Evolutionary conservation across 2,888 invertebrate genomes (phyloP).

Genomic region (Oasisia sp.): DNA sequence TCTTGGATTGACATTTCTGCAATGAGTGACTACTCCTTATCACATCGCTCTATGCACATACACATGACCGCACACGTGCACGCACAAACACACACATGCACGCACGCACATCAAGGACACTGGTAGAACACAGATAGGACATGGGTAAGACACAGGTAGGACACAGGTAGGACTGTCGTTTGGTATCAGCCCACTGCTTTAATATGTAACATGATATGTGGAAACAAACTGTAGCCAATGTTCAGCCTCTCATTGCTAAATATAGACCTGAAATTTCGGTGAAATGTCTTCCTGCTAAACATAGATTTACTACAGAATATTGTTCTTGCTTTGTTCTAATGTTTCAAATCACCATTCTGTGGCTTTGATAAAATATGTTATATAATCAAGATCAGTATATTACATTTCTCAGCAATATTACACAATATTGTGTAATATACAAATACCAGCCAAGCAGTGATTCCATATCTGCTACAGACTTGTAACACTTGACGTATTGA

Average conservation of each 20-base stretch:
- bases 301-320: background rate
- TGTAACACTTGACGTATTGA: no score
- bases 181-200: background rate
- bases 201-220: background rate
- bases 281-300: background rate
- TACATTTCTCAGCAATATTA: no score
- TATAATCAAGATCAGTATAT: no score
- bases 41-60: background rate
- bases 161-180: background rate
- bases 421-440: no score
- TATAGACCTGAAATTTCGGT: background rate
- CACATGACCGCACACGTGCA: background rate
- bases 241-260: background rate
- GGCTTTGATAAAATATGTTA: no score
- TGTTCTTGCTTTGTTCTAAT: background rate
- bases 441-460: no score
- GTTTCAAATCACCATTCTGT: background rate
- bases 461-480: no score
- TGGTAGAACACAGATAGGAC: no score
- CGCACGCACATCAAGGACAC: no score
- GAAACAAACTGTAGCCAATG: background rate
- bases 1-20: background rate
- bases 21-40: background rate
- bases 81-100: no score
- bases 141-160: no score